Conservation (phyloP, 2,113 vertebrate genomes). For the Colossoma macropomum region DNA sequence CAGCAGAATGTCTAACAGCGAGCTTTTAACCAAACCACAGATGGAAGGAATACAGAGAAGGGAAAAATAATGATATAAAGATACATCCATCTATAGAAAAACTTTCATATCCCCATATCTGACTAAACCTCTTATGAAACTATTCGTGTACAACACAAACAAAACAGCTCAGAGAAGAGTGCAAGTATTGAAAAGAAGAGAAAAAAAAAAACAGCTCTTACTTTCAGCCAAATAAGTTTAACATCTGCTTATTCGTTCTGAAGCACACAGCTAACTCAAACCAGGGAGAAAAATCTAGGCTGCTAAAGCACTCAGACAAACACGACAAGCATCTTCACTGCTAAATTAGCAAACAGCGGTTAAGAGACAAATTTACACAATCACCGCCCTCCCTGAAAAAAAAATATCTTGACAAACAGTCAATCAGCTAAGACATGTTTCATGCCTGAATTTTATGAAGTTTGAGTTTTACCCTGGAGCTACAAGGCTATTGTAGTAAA, state of each 20-base stretch:
- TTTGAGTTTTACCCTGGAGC: too few relatives aligned
- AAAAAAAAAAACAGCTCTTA: background rate
- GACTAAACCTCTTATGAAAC: background rate
- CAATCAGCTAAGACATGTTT: too few relatives aligned
- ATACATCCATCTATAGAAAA: background rate
- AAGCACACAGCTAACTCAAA: conserved; percentile 56
- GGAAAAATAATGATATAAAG: background rate
- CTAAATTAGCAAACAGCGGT: background rate
- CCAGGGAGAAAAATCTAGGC: conserved; percentile 23
- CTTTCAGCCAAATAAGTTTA: conserved; percentile 52
- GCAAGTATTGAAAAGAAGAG: background rate
- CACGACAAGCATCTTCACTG: background rate
- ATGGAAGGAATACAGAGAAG: background rate
- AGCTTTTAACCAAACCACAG: background rate
- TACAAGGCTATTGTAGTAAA: too few relatives aligned
- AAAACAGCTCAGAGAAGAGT: background rate
- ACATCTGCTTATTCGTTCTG: conserved; percentile 60
- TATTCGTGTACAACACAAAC: background rate
- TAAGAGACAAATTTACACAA: too few relatives aligned
- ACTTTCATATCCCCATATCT: background rate
- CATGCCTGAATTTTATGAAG: too few relatives aligned
- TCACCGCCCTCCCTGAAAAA: too few relatives aligned
- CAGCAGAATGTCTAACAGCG: background rate
- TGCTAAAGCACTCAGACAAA: background rate
- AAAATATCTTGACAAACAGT: too few relatives aligned